phyloP scores from a whole-genome alignment of 1,140 invertebrate genomes.

The Drosophila simulans region DNA sequence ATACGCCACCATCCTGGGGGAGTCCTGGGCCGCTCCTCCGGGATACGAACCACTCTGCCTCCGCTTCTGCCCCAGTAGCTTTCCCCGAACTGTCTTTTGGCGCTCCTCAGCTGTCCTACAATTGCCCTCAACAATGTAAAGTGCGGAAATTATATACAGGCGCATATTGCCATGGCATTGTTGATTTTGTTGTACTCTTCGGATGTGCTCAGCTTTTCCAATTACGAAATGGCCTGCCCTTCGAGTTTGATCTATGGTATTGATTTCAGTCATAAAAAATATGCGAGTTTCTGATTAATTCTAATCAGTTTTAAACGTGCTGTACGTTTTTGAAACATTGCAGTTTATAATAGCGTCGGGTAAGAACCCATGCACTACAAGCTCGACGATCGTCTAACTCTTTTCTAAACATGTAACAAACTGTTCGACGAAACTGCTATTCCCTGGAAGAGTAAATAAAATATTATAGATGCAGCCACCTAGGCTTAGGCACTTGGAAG shows the following conservation, averaged over 20 bases:
- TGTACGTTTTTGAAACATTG: too few species aligned
- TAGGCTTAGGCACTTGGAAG: slow-evolving; percentile 9
- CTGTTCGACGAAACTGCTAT: neutral
- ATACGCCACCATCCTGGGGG: slow-evolving; percentile 61
- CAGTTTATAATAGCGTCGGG: too few species aligned
- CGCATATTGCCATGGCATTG: neutral
- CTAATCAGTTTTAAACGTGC: too few species aligned
- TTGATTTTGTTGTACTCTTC: neutral
- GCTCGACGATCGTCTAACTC: too few species aligned
- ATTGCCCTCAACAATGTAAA: slow-evolving; percentile 70
- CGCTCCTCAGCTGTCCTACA: slow-evolving; percentile 66
- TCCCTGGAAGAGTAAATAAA: slow-evolving; percentile 8
- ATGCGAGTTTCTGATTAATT: too few species aligned
- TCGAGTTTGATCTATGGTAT: too few species aligned
- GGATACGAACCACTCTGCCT: slow-evolving; percentile 16
- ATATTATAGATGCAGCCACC: slow-evolving; percentile 51
- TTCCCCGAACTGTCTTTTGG: slow-evolving; percentile 14
- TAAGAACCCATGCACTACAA: too few species aligned
- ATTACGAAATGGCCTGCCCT: neutral
- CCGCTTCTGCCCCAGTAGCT: neutral
- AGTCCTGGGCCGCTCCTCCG: slow-evolving; percentile 29
- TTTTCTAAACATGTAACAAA: neutral
- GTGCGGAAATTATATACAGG: slow-evolving; percentile 16
- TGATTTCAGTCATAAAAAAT: too few species aligned
- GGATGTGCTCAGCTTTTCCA: neutral